Percentiles rank a stretch among this genome's conserved stretches.
phyloP scores from a whole-genome alignment of 2,888 invertebrate species.

The Cantharis rustica region DNA sequence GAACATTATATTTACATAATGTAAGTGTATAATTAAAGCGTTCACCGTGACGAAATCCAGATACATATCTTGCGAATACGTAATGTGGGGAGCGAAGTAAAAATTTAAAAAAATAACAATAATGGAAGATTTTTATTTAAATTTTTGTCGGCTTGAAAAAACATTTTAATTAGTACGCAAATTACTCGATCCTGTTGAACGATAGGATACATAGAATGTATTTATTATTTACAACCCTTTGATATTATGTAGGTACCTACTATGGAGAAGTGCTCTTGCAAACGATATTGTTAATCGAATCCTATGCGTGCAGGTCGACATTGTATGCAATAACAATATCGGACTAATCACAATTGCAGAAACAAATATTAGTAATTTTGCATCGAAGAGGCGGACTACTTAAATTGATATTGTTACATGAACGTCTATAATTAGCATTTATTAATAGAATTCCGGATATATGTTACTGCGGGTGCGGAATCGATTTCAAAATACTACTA shows the following conservation, averaged over 20 bases:
- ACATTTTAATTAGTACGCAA: not conserved
- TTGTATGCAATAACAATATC: not conserved
- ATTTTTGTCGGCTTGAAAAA: not conserved
- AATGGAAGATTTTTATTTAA: not conserved
- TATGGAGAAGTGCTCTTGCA: not conserved
- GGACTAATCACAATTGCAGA: not conserved
- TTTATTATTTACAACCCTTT: not conserved
- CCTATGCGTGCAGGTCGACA: not conserved
- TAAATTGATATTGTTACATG: not conserved
- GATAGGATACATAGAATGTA: no score
- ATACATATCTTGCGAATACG: not conserved
- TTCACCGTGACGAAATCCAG: not conserved
- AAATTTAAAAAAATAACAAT: not conserved
- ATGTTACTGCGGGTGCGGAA: not conserved
- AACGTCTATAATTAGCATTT: not conserved
- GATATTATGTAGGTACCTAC: not conserved
- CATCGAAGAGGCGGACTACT: not conserved
- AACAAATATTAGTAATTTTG: not conserved
- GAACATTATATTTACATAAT: not conserved
- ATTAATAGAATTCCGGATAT: not conserved
- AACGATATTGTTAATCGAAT: not conserved
- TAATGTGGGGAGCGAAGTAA: not conserved
- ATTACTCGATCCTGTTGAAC: not conserved
- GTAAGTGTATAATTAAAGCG: not conserved
- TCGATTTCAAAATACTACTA: not conserved